Conservation (phyloP, 2,113 vertebrate species). For the Sapayoa aenigma region DNA sequence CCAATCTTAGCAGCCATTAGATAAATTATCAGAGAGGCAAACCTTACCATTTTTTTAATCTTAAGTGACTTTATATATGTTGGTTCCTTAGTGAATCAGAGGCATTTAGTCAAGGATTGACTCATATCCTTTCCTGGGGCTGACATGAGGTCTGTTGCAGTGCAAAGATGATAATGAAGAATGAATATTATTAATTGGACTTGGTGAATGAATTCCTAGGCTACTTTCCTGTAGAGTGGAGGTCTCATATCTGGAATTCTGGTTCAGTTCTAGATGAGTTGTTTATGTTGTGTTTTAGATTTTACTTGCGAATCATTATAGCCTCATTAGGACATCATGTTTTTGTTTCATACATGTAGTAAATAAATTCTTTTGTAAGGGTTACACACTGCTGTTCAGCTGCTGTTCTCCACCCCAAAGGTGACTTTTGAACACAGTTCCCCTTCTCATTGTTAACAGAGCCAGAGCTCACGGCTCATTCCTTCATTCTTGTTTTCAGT, state of each 20-base stretch:
- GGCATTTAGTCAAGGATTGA: constrained; percentile 37
- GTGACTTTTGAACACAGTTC: not conserved
- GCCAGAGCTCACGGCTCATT: not conserved
- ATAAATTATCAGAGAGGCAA: constrained; percentile 50
- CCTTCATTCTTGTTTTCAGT: not conserved
- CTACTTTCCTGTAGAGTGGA: not conserved
- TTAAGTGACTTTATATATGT: constrained; percentile 39
- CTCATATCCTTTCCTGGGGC: constrained; percentile 23
- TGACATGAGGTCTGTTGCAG: not conserved
- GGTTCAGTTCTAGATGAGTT: not conserved
- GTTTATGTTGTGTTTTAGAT: not conserved
- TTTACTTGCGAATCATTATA: not conserved
- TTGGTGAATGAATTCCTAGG: not conserved
- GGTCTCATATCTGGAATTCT: not conserved
- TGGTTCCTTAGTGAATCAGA: constrained; percentile 47
- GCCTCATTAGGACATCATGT: not conserved
- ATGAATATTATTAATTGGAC: not conserved
- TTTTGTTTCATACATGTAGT: not conserved
- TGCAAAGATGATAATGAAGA: constrained; percentile 3
- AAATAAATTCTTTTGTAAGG: not conserved
- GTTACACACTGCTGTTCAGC: not conserved
- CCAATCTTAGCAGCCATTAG: constrained; percentile 55
- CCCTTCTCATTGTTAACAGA: not conserved
- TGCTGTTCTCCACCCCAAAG: not conserved
- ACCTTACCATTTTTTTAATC: constrained; percentile 30